phyloP scores from a whole-genome alignment of 92 coral and sea anemone species.

The Phenganax stokvisi region DNA sequence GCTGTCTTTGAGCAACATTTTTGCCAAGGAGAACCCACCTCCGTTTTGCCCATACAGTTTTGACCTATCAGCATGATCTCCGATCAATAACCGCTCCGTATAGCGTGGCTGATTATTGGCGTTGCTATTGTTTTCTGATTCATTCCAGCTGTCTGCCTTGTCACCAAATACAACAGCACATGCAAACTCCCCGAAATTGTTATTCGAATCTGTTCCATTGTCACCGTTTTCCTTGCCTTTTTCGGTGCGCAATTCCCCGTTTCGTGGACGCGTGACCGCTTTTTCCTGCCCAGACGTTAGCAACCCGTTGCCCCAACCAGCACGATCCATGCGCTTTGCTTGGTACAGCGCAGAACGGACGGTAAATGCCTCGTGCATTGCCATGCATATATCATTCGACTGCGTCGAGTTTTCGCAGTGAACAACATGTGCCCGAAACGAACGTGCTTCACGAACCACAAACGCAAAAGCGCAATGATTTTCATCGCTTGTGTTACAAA shows the following conservation, averaged over 20 bases:
- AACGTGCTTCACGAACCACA: constrained; percentile 63
- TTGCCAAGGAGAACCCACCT: constrained; percentile 3
- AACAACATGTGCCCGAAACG: constrained; percentile 82
- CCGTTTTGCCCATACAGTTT: neutral
- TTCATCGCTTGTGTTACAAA: constrained; percentile 67
- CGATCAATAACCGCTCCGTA: constrained; percentile 3
- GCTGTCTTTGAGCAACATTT: neutral
- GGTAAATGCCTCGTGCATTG: constrained; percentile 67
- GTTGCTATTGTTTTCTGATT: neutral
- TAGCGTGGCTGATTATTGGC: constrained; percentile 6
- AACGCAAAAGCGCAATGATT: constrained; percentile 83
- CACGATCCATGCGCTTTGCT: constrained; percentile 65
- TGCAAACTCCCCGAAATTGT: constrained; percentile 25
- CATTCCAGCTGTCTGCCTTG: constrained; percentile 1
- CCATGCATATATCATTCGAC: constrained; percentile 77
- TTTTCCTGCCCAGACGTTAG: neutral
- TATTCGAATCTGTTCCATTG: constrained; percentile 7
- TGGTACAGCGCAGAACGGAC: constrained; percentile 72
- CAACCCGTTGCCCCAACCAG: constrained; percentile 41
- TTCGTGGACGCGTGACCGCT: neutral
- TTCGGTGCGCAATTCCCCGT: neutral
- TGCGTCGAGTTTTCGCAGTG: constrained; percentile 72
- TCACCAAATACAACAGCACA: neutral
- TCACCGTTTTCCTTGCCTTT: neutral
- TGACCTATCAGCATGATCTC: neutral